phyloP scores from a whole-genome alignment of 2,113 vertebrate species.

The Python bivittatus region DNA sequence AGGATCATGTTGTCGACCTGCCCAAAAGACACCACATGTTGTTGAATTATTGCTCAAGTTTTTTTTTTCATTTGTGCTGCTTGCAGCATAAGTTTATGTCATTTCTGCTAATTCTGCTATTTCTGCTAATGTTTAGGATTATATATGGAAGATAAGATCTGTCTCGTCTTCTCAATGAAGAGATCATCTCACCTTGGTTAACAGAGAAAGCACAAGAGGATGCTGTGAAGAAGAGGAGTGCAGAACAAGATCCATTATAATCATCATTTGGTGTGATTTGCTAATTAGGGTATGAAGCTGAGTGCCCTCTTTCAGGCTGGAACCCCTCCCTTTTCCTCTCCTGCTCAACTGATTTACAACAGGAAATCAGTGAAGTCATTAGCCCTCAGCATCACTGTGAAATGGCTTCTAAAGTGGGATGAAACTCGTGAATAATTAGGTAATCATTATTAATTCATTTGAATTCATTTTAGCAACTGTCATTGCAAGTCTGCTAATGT shows the following conservation, averaged over 20 bases:
- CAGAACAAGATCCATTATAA: not conserved
- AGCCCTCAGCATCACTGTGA: conserved; percentile 14
- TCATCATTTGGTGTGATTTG: not conserved
- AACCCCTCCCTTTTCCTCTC: accelerated
- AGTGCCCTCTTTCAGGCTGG: not conserved
- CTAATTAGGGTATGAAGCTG: not conserved
- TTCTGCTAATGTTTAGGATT: not conserved
- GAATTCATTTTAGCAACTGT: conserved; percentile 34
- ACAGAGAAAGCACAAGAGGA: not conserved
- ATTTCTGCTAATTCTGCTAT: not conserved
- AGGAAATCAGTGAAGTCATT: conserved; percentile 6
- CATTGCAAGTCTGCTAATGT: not conserved
- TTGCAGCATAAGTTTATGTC: not conserved
- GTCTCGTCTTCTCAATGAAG: not conserved
- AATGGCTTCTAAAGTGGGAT: conserved; percentile 26
- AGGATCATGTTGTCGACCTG: not conserved
- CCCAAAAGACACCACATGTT: not conserved
- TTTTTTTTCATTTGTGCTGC: not conserved
- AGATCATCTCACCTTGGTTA: not conserved
- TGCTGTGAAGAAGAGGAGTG: not conserved
- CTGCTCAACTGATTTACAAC: not conserved
- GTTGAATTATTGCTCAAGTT: not conserved
- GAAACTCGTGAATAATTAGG: conserved; percentile 24
- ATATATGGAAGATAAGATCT: not conserved
- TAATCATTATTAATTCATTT: conserved; percentile 37